Percentiles rank a stretch among this genome's conserved stretches.
Evolutionary conservation across 2,113 vertebrate genomes (phyloP).

Genomic region (Vidua chalybeata): DNA sequence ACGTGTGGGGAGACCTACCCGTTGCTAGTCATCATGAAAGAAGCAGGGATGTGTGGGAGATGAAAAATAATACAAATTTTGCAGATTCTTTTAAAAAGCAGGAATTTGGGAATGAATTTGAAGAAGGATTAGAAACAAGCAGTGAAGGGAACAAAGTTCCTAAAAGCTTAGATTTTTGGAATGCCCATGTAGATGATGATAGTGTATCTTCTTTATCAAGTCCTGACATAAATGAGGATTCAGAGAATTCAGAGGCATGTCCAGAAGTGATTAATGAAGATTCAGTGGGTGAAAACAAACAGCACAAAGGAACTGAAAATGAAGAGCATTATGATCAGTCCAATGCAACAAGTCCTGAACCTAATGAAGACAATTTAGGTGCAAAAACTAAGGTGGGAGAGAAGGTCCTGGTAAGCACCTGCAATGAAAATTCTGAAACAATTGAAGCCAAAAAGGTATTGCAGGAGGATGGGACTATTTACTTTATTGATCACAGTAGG

Average conservation of each 20-base stretch:
- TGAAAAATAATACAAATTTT: slow-evolving; percentile 5
- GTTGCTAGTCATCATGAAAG: not conserved
- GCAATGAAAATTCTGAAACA: not conserved
- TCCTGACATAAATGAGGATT: slow-evolving; percentile 70
- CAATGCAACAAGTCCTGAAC: not conserved
- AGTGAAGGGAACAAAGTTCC: slow-evolving; percentile 47
- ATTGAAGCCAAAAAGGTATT: not conserved
- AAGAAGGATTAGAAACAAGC: slow-evolving; percentile 36
- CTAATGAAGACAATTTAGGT: not conserved
- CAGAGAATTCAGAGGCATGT: slow-evolving; percentile 38
- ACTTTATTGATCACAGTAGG: not conserved
- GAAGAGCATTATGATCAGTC: not conserved
- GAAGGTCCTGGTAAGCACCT: not conserved
- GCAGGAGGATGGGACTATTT: not conserved
- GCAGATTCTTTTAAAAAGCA: slow-evolving; percentile 8
- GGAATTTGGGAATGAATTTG: not conserved
- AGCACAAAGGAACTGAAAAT: not conserved
- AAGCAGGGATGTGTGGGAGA: not conserved
- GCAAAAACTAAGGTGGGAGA: not conserved
- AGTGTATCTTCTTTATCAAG: slow-evolving; percentile 77
- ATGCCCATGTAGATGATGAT: slow-evolving; percentile 72
- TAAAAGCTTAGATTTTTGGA: slow-evolving; percentile 76
- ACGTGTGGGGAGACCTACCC: slow-evolving; percentile 56
- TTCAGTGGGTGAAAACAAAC: not conserved
- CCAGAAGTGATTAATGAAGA: not conserved